Evolutionary conservation across 2,797 vertebrate species (phyloP).

Genomic region (Sarcophilus harrisii): DNA sequence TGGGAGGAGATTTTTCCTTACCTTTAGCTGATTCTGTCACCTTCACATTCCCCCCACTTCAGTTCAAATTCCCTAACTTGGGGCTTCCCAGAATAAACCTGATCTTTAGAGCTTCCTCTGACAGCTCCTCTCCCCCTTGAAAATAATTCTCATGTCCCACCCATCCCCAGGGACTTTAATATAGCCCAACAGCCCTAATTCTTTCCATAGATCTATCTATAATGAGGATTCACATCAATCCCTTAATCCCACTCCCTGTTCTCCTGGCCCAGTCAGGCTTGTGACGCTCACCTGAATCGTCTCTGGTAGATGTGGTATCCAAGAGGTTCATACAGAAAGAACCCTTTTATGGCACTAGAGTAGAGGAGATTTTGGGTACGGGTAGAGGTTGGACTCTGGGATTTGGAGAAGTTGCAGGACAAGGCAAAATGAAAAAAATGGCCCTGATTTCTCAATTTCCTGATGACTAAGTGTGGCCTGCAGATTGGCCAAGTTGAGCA

Average conservation of each 20-base stretch:
- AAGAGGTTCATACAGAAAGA: background rate
- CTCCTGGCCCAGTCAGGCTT: background rate
- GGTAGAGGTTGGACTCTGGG: background rate
- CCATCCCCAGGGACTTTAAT: background rate
- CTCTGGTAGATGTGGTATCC: background rate
- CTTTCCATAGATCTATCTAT: background rate
- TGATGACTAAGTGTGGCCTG: background rate
- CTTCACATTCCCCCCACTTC: background rate
- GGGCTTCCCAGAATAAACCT: background rate
- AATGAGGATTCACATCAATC: background rate
- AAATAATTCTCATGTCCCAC: background rate
- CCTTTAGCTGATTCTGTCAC: background rate
- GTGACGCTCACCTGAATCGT: background rate
- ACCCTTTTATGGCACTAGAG: rapidly evolving
- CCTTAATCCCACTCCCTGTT: background rate
- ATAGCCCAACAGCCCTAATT: background rate
- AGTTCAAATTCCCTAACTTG: background rate
- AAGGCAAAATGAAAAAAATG: background rate
- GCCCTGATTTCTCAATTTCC: background rate
- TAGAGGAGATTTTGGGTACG: rapidly evolving
- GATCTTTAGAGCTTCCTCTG: background rate
- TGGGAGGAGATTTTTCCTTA: background rate
- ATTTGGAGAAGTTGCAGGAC: background rate
- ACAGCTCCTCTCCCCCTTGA: background rate
- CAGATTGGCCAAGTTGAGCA: background rate